Evolutionary conservation across 1,140 invertebrate genomes (phyloP), one percentile per base, ranked within the genome.

Genomic region (Platyscapa corneri): DNA sequence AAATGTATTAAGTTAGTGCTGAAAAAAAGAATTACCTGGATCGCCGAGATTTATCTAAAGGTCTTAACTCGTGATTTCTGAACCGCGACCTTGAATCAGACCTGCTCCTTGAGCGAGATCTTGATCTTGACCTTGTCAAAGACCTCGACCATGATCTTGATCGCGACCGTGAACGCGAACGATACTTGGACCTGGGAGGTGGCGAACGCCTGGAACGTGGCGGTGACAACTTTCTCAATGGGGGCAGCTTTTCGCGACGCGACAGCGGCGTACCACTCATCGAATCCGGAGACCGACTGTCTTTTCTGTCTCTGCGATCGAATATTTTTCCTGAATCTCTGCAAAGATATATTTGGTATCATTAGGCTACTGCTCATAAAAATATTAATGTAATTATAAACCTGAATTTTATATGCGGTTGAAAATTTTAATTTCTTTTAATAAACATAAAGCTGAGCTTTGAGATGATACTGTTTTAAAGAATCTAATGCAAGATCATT

Each of bases 31-130:
- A 70, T 86, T 86, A 91, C 91, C 90, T 91, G 3, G 91, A 90
- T 23, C 88, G 88, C 12, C 88, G 88, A 84, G 23, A 86, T 72
- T 85, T 87, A 76, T 88, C 87, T 65, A 56, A 74, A 46, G 83
- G 67, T 60, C 79, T 86, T 46, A 88, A 87, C 53, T 91, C 89
- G 0, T 89, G 88, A 78, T 88, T 91, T 49, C 89, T 88, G 7
- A 89, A 86, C 78, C 89, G 86, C 0, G 90, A 88, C 34, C 88
- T 85, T 46, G 89, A 91, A 23, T 89, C 86, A 27, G 89, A 90
- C 79, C 90, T 87, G 1, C 89, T 88, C 76, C 87, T 86, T 12
- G 87, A 86, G 67, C 86, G 86, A 18, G 88, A 87, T 64, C 89
- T 83, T 1, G 89, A 89, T 27, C 86, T 77, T 10, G 89, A 89